Evolutionary conservation across 35 echinoderm and acorn worm species (phyloP).

Genomic region (Diadema setosum): DNA sequence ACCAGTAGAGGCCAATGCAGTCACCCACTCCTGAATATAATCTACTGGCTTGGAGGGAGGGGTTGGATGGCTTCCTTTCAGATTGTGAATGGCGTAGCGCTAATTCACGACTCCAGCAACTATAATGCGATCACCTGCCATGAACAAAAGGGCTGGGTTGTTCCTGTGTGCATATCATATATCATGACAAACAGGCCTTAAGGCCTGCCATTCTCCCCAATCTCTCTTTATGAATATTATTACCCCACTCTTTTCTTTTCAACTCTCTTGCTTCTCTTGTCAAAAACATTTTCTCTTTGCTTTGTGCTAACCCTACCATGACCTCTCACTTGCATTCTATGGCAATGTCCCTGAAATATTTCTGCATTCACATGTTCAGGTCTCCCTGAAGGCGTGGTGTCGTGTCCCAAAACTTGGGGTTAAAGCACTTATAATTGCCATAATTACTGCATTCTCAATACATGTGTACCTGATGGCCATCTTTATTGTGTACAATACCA

Average conservation of each 20-base stretch:
- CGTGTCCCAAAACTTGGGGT: neutral
- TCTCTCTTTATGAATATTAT: too few relatives aligned
- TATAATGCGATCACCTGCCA: neutral
- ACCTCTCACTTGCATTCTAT: neutral
- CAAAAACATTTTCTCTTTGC: too few relatives aligned
- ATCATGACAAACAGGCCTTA: neutral
- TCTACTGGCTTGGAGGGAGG: too few relatives aligned
- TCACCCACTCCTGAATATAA: too few relatives aligned
- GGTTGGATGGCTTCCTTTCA: too few relatives aligned
- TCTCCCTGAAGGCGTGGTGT: neutral
- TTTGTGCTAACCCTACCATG: too few relatives aligned
- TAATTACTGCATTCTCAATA: neutral
- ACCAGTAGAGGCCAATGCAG: too few relatives aligned
- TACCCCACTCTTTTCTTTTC: too few relatives aligned
- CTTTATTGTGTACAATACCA: too few relatives aligned
- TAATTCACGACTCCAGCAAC: neutral
- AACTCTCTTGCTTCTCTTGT: too few relatives aligned
- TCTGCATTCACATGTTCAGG: neutral
- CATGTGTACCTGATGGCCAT: neutral
- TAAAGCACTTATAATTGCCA: neutral
- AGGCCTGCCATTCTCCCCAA: neutral
- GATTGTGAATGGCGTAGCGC: neutral
- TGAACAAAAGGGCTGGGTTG: neutral
- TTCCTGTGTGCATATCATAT: neutral
- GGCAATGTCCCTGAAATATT: neutral